Percentiles rank a stretch among this genome's conserved stretches.
These are phyloP conservation scores for Ochlodes sylvanus DNA, from an alignment of 2,888 invertebrate species.

Conservation along the genomic window DNA sequence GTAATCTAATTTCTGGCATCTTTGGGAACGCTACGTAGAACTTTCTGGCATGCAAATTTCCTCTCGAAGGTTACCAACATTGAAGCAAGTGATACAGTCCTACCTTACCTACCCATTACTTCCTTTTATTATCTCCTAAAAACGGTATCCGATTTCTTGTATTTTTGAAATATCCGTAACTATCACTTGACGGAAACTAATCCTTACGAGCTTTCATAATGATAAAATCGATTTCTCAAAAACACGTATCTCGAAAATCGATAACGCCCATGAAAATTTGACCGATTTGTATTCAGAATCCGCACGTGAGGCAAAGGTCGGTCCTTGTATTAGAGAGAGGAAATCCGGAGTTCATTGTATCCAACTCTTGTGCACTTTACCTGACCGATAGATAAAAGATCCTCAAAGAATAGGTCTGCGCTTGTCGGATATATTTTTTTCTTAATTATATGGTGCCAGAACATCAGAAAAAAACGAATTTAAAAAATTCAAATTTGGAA, in stretches of 20 bases:
- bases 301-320: conserved; percentile 82
- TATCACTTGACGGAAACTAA: conserved; percentile 32
- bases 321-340: conserved; percentile 81
- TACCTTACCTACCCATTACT: no score
- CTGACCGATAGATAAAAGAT: conserved; percentile 77
- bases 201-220: conserved; percentile 54
- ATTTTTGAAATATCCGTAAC: neutral
- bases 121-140: neutral
- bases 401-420: conserved; percentile 59
- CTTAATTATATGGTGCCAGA: conserved; percentile 74
- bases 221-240: conserved; percentile 59
- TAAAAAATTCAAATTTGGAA: conserved; percentile 53
- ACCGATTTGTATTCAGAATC: conserved; percentile 72
- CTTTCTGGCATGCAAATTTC: no score
- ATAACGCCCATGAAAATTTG: conserved; percentile 83
- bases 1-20: no score
- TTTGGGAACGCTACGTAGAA: no score
- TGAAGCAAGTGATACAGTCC: no score
- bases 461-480: conserved; percentile 50
- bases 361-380: conserved; percentile 78
- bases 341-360: conserved; percentile 81
- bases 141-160: neutral
- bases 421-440: conserved; percentile 64
- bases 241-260: conserved; percentile 78
- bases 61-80: no score